Evolutionary conservation across 2,888 invertebrate genomes (phyloP).

Genomic region (Lasioglossum zephyrum): DNA sequence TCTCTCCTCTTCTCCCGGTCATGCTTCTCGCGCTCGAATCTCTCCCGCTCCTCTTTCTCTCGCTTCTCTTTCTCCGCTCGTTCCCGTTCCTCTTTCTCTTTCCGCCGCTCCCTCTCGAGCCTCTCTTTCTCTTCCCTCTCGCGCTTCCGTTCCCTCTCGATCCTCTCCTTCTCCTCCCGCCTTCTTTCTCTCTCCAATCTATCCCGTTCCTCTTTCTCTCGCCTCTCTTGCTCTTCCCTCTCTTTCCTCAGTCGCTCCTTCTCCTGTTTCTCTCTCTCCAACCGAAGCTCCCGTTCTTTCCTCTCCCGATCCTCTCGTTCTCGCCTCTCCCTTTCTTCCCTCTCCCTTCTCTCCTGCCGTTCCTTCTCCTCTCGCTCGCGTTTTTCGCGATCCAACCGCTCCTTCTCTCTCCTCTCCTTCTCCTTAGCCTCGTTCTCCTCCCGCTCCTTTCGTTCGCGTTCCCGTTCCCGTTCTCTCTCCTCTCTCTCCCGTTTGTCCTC

Average conservation of each 20-base stretch:
- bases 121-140: slow-evolving; percentile 79
- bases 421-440: slow-evolving; percentile 79
- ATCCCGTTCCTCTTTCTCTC: slow-evolving; percentile 79
- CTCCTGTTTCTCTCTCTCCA: slow-evolving; percentile 78
- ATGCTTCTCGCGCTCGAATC: slow-evolving; percentile 80
- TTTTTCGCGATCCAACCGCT: slow-evolving; percentile 75
- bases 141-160: slow-evolving; percentile 83
- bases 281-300: slow-evolving; percentile 73
- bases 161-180: slow-evolving; percentile 78
- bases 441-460: slow-evolving; percentile 78
- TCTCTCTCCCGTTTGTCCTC: slow-evolving; percentile 80
- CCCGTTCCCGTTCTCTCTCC: slow-evolving; percentile 76
- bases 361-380: slow-evolving; percentile 77
- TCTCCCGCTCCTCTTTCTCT: slow-evolving; percentile 83
- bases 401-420: slow-evolving; percentile 81
- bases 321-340: slow-evolving; percentile 75
- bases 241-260: slow-evolving; percentile 76
- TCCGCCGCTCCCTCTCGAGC: slow-evolving; percentile 83
- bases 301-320: slow-evolving; percentile 78
- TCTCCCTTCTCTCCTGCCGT: slow-evolving; percentile 72
- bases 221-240: slow-evolving; percentile 77
- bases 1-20: slow-evolving; percentile 80
- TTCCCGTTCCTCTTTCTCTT: slow-evolving; percentile 81
- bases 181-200: slow-evolving; percentile 77
- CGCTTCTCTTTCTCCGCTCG: slow-evolving; percentile 77